Base-by-base conservation (phyloP, 2,888 invertebrate genomes). In the Ctena decussata region DNA sequence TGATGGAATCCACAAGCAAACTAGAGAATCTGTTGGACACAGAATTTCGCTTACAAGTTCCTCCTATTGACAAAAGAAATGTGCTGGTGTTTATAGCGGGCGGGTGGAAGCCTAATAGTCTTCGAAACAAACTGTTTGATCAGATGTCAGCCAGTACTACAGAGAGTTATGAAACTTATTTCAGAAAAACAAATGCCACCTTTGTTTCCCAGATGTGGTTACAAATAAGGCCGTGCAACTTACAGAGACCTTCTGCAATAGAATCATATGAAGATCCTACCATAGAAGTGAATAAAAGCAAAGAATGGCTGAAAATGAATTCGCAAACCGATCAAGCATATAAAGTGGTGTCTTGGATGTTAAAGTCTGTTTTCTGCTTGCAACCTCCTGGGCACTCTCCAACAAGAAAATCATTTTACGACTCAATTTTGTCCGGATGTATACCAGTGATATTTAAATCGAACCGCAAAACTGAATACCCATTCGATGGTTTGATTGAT, bases 361-460 rank as follows among this genome's bases (percentile, higher is more conserved):
- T 76, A 32, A 87, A 85, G 65, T 90, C 93, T 0, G 84, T 91
- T 24, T 94, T 93, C 79, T 94, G 94, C 82, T 76, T 94, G 21
- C 93, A 94, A 44, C 94, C 94, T 1, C 92, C 93, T 0, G 94
- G 94, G 0, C 93, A 94, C 79, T 94, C 94, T 3, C 94, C 94
- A 1, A 93, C 94, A 1, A 77, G 94, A 44, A 94, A 94, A 85
- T 93, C 93, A 8, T 92, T 94, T 76, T 94, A 93, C 41, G 94
- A 94, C 71, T 79, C 92, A 15, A 86, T 94, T 39, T 80, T 94
- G 15, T 91, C 91, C 82, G 94, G 94, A 2, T 94, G 94, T 70
- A 93, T 94, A 24, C 94, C 94, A 0, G 93, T 94, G 24, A 72
- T 91, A 21, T 91, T 92, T 77, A 80, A 89, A 35, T 39, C 46